Conservation (phyloP, 1,140 invertebrate genomes). For the Andrena cerasifolii region DNA sequence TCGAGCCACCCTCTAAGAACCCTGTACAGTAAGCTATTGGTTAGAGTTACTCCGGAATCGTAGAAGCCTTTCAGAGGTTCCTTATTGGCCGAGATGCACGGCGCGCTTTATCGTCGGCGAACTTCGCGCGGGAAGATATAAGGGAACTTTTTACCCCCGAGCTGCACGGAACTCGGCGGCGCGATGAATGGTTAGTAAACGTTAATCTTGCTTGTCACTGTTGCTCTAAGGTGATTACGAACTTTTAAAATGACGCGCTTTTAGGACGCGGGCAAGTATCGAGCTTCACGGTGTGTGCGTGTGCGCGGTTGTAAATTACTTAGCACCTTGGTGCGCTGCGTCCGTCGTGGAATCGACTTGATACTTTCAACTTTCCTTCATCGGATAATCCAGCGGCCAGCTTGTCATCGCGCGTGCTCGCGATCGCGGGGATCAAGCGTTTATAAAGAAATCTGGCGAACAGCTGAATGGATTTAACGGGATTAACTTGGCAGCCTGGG, state of each 20-base stretch:
- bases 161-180: not conserved
- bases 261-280: slow-evolving; percentile 15
- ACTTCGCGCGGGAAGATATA: not conserved
- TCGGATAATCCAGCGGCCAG: not conserved
- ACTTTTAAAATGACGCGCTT: slow-evolving; percentile 38
- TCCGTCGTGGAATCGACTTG: not conserved
- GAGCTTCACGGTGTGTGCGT: slow-evolving; percentile 14
- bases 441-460: too few species aligned
- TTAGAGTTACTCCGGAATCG: not conserved
- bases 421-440: too few species aligned
- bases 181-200: slow-evolving; percentile 14
- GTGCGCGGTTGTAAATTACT: slow-evolving; percentile 18
- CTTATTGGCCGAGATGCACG: not conserved
- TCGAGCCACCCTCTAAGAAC: too few species aligned
- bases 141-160: not conserved
- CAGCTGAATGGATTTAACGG: too few species aligned
- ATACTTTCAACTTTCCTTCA: slow-evolving; percentile 4
- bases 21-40: not conserved
- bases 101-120: not conserved
- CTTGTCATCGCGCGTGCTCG: too few species aligned
- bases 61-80: not conserved
- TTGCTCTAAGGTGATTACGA: slow-evolving; percentile 23
- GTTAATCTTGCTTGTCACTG: slow-evolving; percentile 39
- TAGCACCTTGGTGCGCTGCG: not conserved
- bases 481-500: too few species aligned